Evolutionary conservation across 2,888 invertebrate genomes (phyloP).

Genomic region (Diogma glabrata): DNA sequence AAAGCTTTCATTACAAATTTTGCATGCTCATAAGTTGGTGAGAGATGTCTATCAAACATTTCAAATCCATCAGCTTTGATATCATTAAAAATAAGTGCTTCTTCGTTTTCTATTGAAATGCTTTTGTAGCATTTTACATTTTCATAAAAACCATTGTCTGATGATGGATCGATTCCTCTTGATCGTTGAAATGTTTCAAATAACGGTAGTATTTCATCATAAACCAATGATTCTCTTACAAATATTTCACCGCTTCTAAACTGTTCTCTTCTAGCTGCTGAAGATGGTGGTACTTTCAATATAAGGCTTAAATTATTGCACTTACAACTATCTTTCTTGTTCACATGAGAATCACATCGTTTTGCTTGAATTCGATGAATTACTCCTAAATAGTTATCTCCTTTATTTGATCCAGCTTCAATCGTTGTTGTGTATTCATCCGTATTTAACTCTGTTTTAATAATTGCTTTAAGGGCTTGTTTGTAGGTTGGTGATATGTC

Average conservation of each 20-base stretch:
- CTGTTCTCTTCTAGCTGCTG: constrained; percentile 25
- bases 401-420: too few species aligned
- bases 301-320: too few species aligned
- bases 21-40: constrained; percentile 31
- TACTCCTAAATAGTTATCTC: too few species aligned
- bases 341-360: too few species aligned
- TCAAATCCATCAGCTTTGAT: constrained; percentile 31
- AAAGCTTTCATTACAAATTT: constrained; percentile 34
- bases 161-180: constrained; percentile 20
- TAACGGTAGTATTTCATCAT: constrained; percentile 27
- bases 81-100: constrained; percentile 41
- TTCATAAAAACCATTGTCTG: constrained; percentile 24
- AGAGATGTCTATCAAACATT: constrained; percentile 36
- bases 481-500: too few species aligned
- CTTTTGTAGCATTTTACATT: constrained; percentile 22
- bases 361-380: too few species aligned
- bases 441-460: too few species aligned
- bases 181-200: constrained; percentile 23
- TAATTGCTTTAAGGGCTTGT: too few species aligned
- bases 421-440: too few species aligned
- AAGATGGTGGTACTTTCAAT: constrained; percentile 30
- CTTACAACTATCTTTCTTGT: too few species aligned
- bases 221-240: constrained; percentile 26
- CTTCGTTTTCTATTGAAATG: constrained; percentile 29
- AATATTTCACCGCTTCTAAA: constrained; percentile 29